Base-by-base conservation (phyloP, 2,888 invertebrate genomes). In the Pimpla rufipes region DNA sequence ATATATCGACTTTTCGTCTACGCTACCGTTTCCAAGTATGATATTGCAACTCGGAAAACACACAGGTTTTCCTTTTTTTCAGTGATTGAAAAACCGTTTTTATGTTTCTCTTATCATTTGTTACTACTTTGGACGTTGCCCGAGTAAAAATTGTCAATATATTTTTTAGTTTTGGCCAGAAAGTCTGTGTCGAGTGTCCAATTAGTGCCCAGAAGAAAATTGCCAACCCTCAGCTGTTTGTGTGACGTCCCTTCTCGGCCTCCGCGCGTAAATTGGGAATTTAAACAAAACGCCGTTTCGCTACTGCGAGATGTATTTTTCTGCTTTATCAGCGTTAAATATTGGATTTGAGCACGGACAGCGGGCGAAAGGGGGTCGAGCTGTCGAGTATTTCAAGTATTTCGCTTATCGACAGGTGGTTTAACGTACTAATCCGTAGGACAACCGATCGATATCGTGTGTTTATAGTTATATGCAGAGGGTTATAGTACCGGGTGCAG, bases 381-480 rank as follows among this genome's bases (percentile, higher is more conserved):
- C 3, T 62, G 62, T 62, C 62, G 62, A 62, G 37, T 37, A 62
- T 62, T 37, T 18, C 35, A 62, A 18, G 37, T 62, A 16, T 62
- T 62, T 37, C 40, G 67, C 74, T 78, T 75, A 84, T 75, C 84
- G 84, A 83, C 83, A 79, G 83, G 83, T 76, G 79, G 83, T 77
- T 68, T 40, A 68, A 73, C 66, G 67, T 8, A 59, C 42, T 83
- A 83, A 83, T 83, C 79, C 78, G 74, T 55, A 67, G 52, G 68
- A 81, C 83, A 76, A 79, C 73, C 79, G 81, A 81, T 70, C 57
- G 77, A 37, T 64, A 73, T 55, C 75, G 70, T 50, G 66, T 76
- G 83, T 75, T 75, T 79, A 78, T 71, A 23, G 55, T 62, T 50
- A 78, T 59, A 18, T n/a, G 50, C 35, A 66, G 21, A 66, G 45